These are phyloP conservation scores for Chelonus formosanus DNA, from an alignment of 2,888 invertebrate genomes.

Conservation along the genomic window DNA sequence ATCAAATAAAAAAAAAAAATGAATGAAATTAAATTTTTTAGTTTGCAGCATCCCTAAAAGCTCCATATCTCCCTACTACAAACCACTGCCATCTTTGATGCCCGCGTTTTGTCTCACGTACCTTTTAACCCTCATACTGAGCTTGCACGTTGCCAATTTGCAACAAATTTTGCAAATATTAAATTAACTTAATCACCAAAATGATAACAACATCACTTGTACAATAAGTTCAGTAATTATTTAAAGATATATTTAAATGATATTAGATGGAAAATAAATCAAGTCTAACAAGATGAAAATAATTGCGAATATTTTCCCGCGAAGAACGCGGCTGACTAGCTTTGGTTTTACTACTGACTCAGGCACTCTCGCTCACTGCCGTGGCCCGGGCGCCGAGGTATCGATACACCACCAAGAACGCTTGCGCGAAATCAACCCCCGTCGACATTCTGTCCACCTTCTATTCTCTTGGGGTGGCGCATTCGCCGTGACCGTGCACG, in stretches of 20 bases:
- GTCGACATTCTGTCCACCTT: constrained; percentile 25
- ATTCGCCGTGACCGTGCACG: constrained; percentile 37
- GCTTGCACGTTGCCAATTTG: constrained; percentile 18
- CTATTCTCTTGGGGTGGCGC: constrained; percentile 35
- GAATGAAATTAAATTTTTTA: neutral
- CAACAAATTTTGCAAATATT: too few species aligned
- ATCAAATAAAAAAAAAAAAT: neutral
- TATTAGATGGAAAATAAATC: neutral
- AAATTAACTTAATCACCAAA: neutral
- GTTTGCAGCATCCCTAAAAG: constrained; percentile 47
- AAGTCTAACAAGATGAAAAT: constrained; percentile 6
- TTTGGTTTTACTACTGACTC: constrained; percentile 60
- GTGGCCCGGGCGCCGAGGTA: constrained; percentile 55
- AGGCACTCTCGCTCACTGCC: constrained; percentile 34
- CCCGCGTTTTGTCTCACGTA: constrained; percentile 44
- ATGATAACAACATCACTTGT: neutral
- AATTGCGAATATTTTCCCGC: constrained; percentile 31
- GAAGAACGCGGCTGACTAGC: constrained; percentile 55
- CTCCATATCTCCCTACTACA: constrained; percentile 42
- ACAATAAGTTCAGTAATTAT: neutral
- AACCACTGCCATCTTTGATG: constrained; percentile 54
- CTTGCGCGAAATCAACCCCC: constrained; percentile 54
- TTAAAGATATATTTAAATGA: neutral
- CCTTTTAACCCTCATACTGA: constrained; percentile 55
- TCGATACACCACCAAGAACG: constrained; percentile 57